Percentiles rank a stretch among this genome's conserved stretches.
Evolutionary conservation across 2,888 invertebrate species (phyloP).

Genomic region (Caenorhabditis zanzibari): DNA sequence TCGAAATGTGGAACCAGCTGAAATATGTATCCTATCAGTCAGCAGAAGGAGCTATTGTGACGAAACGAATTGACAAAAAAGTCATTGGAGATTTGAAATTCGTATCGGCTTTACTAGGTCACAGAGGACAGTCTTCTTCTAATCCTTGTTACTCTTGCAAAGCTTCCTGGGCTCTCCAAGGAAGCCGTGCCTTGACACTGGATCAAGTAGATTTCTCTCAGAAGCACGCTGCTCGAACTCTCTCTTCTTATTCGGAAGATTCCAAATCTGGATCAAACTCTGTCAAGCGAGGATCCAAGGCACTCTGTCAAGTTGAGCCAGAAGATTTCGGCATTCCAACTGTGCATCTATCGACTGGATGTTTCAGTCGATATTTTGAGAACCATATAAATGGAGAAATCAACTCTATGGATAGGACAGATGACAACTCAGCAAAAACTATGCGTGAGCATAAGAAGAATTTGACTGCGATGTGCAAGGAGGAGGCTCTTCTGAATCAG

Average conservation of each 20-base stretch:
- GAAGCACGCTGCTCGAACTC: background rate
- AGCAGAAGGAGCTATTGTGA: background rate
- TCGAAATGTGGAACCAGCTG: background rate
- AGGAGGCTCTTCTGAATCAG: too few species aligned
- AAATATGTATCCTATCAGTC: background rate
- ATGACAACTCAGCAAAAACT: too few species aligned
- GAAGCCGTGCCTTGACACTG: background rate
- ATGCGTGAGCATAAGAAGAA: too few species aligned
- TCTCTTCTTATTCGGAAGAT: background rate
- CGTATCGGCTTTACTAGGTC: background rate
- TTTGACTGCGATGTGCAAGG: too few species aligned
- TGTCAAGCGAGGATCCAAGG: too few species aligned
- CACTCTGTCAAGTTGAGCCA: too few species aligned
- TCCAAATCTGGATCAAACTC: background rate
- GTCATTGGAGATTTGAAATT: slow-evolving; percentile 13
- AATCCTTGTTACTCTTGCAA: background rate
- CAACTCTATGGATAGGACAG: too few species aligned
- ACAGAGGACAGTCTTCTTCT: background rate
- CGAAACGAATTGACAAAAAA: background rate
- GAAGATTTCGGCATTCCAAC: too few species aligned
- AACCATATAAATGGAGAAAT: too few species aligned
- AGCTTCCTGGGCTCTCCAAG: background rate
- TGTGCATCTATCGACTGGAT: too few species aligned
- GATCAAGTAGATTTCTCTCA: background rate
- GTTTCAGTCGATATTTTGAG: too few species aligned